These are phyloP conservation scores for Amiota minor DNA, from an alignment of 2,888 invertebrate species.

Conservation along the genomic window DNA sequence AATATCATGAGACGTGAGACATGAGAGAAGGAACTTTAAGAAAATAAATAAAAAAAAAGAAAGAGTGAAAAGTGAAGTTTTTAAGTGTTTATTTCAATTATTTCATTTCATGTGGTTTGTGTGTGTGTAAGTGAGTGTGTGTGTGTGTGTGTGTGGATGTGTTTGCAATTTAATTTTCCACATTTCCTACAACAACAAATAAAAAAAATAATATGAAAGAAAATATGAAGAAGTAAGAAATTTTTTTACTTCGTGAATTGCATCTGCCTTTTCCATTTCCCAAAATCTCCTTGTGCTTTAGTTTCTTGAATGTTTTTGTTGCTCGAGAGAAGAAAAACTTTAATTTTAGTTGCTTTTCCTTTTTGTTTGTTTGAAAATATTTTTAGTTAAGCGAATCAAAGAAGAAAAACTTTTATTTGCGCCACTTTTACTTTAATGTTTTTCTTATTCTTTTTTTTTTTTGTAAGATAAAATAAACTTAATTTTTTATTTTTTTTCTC, in stretches of 20 bases:
- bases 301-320: too few relatives aligned
- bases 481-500: not conserved
- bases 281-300: too few relatives aligned
- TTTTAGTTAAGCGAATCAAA: not conserved
- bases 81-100: conserved; percentile 69
- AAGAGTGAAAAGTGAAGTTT: conserved; percentile 52
- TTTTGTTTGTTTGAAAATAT: conserved; percentile 15
- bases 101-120: conserved; percentile 44
- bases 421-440: conserved; percentile 3
- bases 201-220: conserved; percentile 33
- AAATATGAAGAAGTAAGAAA: conserved; percentile 17
- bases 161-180: conserved; percentile 66
- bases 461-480: not conserved
- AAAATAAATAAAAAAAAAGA: too few relatives aligned
- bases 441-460: not conserved
- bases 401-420: not conserved
- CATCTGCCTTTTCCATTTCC: too few relatives aligned
- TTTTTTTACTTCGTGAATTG: too few relatives aligned
- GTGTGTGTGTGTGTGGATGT: conserved; percentile 33
- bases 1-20: not conserved
- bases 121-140: conserved; percentile 33
- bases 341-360: not conserved
- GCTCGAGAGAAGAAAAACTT: too few relatives aligned
- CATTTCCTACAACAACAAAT: conserved; percentile 52
- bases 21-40: too few relatives aligned